Conservation (phyloP, 2,113 vertebrate species). For the Xenopus tropicalis region DNA sequence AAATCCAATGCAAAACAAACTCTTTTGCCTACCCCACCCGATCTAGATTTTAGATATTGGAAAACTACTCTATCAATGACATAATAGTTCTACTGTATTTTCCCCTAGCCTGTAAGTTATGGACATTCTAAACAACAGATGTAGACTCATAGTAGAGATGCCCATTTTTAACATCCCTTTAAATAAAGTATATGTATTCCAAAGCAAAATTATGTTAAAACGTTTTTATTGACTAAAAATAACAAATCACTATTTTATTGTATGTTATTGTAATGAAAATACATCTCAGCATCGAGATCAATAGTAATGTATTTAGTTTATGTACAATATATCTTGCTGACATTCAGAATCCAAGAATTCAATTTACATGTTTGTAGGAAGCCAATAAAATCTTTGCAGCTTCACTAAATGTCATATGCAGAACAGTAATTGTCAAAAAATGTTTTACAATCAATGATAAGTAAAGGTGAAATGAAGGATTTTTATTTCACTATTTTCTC, state of each 20-base stretch:
- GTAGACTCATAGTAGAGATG: no score
- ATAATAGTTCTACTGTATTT: no score
- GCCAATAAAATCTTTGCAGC: conserved; percentile 28
- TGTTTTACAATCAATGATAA: conserved; percentile 44
- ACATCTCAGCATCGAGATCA: conserved; percentile 6
- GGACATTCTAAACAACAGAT: no score
- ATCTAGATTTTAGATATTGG: no score
- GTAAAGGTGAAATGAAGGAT: conserved; percentile 41
- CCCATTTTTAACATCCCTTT: no score
- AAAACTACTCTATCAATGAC: no score
- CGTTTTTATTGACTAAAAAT: not conserved
- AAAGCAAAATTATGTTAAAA: no score
- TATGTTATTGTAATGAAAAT: conserved; percentile 1
- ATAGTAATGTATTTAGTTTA: conserved; percentile 20
- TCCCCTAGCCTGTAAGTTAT: no score
- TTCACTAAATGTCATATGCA: conserved; percentile 41
- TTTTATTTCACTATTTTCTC: conserved; percentile 27
- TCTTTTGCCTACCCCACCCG: no score
- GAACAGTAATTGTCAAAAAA: conserved; percentile 33
- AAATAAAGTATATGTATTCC: no score
- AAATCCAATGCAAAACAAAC: no score
- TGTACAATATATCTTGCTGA: conserved; percentile 18
- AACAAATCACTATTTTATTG: not conserved
- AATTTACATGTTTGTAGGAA: conserved; percentile 41
- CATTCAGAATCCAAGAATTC: conserved; percentile 39